Conservation (phyloP, 2,888 invertebrate species). For the Hemaris fuciformis region DNA sequence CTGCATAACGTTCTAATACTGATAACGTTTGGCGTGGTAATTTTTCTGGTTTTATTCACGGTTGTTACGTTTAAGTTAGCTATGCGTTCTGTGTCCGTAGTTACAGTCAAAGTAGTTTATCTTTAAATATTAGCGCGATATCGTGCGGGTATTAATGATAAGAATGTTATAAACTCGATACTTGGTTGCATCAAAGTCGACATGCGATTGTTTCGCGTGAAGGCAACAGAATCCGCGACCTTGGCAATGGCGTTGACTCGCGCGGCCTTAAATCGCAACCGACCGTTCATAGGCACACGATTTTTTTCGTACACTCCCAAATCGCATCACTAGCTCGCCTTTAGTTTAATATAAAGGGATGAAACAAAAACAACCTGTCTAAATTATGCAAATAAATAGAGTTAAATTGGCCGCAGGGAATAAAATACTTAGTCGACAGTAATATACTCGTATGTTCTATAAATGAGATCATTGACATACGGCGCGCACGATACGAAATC, state of each 20-base stretch:
- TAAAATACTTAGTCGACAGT: background rate
- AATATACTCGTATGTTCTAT: background rate
- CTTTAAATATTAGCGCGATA: conserved; percentile 8
- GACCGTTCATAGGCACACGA: conserved; percentile 40
- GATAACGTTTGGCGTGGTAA: background rate
- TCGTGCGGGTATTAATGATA: conserved; percentile 11
- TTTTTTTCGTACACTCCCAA: background rate
- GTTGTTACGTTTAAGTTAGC: background rate
- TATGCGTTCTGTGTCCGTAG: background rate
- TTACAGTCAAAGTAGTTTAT: conserved; percentile 12
- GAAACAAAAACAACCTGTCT: background rate
- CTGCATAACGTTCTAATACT: background rate
- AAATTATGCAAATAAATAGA: background rate
- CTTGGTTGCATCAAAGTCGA: conserved; percentile 40
- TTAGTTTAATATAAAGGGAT: background rate
- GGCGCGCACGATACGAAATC: background rate
- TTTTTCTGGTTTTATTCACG: conserved; percentile 3
- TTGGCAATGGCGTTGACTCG: conserved; percentile 77
- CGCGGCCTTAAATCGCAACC: conserved; percentile 63
- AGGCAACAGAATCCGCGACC: conserved; percentile 59
- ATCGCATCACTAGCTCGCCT: background rate
- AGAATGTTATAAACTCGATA: conserved; percentile 17
- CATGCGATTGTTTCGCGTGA: conserved; percentile 44
- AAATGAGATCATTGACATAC: background rate
- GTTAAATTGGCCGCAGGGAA: background rate